Evolutionary conservation across 2,888 invertebrate species (phyloP).

Genomic region (Phymatocera aterrima): DNA sequence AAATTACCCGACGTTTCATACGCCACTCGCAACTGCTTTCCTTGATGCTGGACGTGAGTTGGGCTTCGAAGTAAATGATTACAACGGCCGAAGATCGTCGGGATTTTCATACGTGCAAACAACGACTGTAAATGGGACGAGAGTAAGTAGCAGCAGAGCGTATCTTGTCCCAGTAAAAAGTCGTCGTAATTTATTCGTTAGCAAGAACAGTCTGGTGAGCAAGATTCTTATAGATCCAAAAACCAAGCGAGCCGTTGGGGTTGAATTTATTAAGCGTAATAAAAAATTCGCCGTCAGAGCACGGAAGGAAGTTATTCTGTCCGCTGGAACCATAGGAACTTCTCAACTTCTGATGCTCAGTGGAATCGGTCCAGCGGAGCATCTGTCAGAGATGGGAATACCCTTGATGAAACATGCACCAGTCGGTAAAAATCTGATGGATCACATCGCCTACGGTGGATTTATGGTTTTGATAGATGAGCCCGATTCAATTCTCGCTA

Average conservation of each 20-base stretch:
- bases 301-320: slow-evolving; percentile 84
- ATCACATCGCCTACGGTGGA: slow-evolving; percentile 82
- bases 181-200: slow-evolving; percentile 80
- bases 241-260: slow-evolving; percentile 78
- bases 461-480: slow-evolving; percentile 77
- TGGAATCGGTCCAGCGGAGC: slow-evolving; percentile 82
- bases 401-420: slow-evolving; percentile 77
- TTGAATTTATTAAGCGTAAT: slow-evolving; percentile 78
- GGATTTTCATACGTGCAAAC: slow-evolving; percentile 81
- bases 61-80: slow-evolving; percentile 79
- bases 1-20: slow-evolving; percentile 77
- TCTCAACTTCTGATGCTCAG: slow-evolving; percentile 89
- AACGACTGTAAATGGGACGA: slow-evolving; percentile 81
- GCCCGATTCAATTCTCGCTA: slow-evolving; percentile 54
- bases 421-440: slow-evolving; percentile 84
- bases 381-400: slow-evolving; percentile 78
- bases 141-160: slow-evolving; percentile 83
- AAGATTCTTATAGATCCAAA: slow-evolving; percentile 78
- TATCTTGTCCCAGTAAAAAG: slow-evolving; percentile 80
- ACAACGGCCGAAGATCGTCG: slow-evolving; percentile 80
- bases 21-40: slow-evolving; percentile 79
- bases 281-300: slow-evolving; percentile 78
- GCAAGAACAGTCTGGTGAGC: slow-evolving; percentile 79
- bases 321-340: slow-evolving; percentile 86
- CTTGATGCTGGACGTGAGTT: slow-evolving; percentile 80